These are phyloP conservation scores for Clitarchus hookeri DNA, from an alignment of 2,888 invertebrate species.

Conservation along the genomic window DNA sequence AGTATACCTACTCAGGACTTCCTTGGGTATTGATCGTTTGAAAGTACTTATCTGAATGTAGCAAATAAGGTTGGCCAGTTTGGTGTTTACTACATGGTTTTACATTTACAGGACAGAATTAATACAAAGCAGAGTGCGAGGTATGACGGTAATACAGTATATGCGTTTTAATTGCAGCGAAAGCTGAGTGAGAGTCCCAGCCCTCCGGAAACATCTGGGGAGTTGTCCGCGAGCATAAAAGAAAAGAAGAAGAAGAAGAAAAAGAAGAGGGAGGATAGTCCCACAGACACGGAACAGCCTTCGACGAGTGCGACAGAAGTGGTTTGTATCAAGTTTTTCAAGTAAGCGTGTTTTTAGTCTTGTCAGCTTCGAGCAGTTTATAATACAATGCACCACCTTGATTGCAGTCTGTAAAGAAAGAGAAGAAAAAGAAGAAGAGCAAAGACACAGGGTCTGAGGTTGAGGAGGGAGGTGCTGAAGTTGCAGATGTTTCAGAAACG, in stretches of 20 bases:
- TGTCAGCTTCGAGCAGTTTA: conserved; percentile 48
- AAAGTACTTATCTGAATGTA: too few species aligned
- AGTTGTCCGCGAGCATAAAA: conserved; percentile 19
- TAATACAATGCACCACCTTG: conserved; percentile 18
- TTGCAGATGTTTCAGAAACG: conserved; percentile 47
- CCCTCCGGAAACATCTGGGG: not conserved
- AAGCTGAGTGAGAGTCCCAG: conserved; percentile 30
- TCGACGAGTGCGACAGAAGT: too few species aligned
- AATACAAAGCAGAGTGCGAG: too few species aligned
- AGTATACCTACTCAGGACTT: too few species aligned
- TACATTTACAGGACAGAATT: too few species aligned
- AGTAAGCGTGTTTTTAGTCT: conserved; percentile 36
- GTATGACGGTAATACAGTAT: too few species aligned
- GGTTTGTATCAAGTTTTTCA: too few species aligned
- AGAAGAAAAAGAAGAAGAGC: conserved; percentile 69
- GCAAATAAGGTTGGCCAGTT: too few species aligned
- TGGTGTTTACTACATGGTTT: too few species aligned
- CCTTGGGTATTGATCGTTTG: too few species aligned
- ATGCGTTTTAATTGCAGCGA: conserved; percentile 26
- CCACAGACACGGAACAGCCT: conserved; percentile 44
- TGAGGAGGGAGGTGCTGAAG: conserved; percentile 49
- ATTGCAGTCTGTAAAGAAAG: conserved; percentile 42
- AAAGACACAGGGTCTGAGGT: conserved; percentile 52
- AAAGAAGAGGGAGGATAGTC: conserved; percentile 47
- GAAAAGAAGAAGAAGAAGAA: conserved; percentile 52